These are phyloP conservation scores for Tetragonula clypearis DNA, from an alignment of 1,140 invertebrate species.

Conservation along the genomic window DNA sequence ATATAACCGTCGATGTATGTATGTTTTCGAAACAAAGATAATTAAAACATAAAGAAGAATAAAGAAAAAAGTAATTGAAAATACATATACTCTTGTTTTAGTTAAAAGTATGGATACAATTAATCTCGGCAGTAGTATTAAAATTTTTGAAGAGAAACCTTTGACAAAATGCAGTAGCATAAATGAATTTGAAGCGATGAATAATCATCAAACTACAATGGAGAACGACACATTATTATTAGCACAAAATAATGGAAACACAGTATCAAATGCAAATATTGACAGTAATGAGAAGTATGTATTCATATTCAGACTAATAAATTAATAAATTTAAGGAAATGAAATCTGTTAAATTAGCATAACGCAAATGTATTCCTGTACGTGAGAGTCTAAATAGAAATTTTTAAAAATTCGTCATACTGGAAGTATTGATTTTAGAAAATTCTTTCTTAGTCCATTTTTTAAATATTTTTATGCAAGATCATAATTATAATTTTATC, in stretches of 20 bases:
- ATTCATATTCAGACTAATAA: background rate
- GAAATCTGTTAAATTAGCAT: background rate
- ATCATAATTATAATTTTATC: background rate
- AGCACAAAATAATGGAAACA: background rate
- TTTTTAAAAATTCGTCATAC: background rate
- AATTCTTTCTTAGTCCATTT: background rate
- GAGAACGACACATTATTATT: slow-evolving; percentile 22
- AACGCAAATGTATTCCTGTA: too few species aligned
- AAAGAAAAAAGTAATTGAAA: background rate
- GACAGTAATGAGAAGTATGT: slow-evolving; percentile 33
- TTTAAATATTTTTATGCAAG: background rate
- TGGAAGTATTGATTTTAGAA: background rate
- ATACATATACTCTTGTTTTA: slow-evolving; percentile 30
- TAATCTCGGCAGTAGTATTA: slow-evolving; percentile 70
- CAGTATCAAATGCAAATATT: background rate
- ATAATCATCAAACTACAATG: background rate
- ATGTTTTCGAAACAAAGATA: background rate
- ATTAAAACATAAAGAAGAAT: background rate
- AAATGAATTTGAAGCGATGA: background rate
- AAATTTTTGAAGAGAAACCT: slow-evolving; percentile 67
- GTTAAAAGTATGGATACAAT: slow-evolving; percentile 61
- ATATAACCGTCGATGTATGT: background rate
- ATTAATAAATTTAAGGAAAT: background rate
- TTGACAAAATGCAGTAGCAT: slow-evolving; percentile 16
- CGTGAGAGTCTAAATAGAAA: background rate